phyloP scores from a whole-genome alignment of 2,797 vertebrate species.

The Sciurus vulgaris region DNA sequence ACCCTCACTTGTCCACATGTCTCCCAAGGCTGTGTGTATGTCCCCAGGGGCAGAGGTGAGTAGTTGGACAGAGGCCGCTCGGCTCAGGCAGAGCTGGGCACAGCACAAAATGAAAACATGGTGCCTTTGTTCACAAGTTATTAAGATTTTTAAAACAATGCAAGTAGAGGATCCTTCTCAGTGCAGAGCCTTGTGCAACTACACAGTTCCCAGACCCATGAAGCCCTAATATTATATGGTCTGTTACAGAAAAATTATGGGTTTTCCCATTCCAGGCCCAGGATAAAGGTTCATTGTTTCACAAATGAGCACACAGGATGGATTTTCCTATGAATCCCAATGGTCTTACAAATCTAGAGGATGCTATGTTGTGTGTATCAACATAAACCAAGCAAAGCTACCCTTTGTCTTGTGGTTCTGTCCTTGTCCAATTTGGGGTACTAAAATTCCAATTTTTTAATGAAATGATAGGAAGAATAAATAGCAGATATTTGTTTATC shows the following conservation, averaged over 20 bases:
- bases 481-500: constrained; percentile 42
- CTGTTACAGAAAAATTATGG: background rate
- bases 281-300: background rate
- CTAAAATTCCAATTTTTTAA: constrained; percentile 42
- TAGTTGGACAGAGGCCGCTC: background rate
- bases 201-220: rapidly evolving
- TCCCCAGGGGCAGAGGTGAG: background rate
- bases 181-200: rapidly evolving
- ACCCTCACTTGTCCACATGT: background rate
- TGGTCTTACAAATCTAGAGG: background rate
- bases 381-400: background rate
- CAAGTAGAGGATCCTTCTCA: background rate
- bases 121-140: background rate
- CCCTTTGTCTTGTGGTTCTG: background rate
- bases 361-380: background rate
- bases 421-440: background rate
- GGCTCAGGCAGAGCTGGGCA: background rate
- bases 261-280: background rate
- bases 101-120: background rate
- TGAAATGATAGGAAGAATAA: constrained; percentile 4
- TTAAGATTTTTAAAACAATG: background rate
- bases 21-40: background rate
- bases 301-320: background rate
- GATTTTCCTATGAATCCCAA: background rate
- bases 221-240: background rate